Evolutionary conservation across 2,113 vertebrate species (phyloP).

Genomic region (Ameiurus melas): DNA sequence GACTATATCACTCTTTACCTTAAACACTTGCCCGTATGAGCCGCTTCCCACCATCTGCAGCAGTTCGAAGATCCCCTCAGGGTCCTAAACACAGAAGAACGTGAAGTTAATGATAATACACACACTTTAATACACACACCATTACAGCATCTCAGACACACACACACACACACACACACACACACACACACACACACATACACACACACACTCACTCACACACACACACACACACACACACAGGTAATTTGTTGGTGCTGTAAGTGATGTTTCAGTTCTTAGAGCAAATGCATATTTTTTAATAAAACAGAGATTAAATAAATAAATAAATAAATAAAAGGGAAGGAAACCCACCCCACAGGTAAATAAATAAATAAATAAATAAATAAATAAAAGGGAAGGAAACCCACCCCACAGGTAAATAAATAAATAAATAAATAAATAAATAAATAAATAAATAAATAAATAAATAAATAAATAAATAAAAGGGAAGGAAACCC

Average conservation of each 20-base stretch:
- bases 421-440: background rate
- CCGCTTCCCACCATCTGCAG: conserved; percentile 1
- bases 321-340: background rate
- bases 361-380: background rate
- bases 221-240: too few relatives aligned
- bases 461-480: background rate
- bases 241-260: too few relatives aligned
- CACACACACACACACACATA: too few relatives aligned
- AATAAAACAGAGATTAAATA: too few relatives aligned
- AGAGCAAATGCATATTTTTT: too few relatives aligned
- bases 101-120: too few relatives aligned
- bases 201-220: too few relatives aligned
- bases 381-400: background rate
- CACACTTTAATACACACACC: too few relatives aligned
- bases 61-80: background rate
- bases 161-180: too few relatives aligned
- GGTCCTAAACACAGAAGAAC: background rate
- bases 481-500: background rate
- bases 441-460: background rate
- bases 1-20: background rate
- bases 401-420: background rate
- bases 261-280: too few relatives aligned
- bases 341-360: background rate
- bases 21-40: conserved; percentile 12
- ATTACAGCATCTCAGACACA: too few relatives aligned